A percentile compares a stretch with the other conserved stretches of the same genome.
Evolutionary conservation across 1,140 invertebrate genomes (phyloP).

Genomic region (Drosophila bifasciata): DNA sequence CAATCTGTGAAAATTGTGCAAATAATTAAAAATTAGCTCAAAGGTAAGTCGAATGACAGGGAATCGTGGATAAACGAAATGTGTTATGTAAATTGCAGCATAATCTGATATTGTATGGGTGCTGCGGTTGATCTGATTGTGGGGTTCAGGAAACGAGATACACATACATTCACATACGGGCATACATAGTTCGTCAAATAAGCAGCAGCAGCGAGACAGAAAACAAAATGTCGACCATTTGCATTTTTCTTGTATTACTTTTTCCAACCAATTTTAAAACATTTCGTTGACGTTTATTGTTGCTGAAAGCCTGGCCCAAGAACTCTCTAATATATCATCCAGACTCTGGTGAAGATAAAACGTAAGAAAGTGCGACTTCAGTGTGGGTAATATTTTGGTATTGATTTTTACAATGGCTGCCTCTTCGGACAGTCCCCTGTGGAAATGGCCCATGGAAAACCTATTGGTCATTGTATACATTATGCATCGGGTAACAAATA

Average conservation of each 20-base stretch:
- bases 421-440: constrained; percentile 10
- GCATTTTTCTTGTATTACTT: constrained; percentile 55
- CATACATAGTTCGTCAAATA: constrained; percentile 59
- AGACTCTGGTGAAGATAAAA: neutral
- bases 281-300: constrained; percentile 10
- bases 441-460: constrained; percentile 21
- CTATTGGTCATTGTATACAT: constrained; percentile 1
- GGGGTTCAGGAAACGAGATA: constrained; percentile 55
- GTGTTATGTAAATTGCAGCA: no score
- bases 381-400: constrained; percentile 52
- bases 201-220: constrained; percentile 74
- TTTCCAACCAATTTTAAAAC: constrained; percentile 41
- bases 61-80: no score
- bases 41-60: constrained; percentile 21
- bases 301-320: neutral
- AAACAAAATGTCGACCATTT: constrained; percentile 82
- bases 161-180: constrained; percentile 27
- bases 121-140: neutral
- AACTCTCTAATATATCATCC: neutral
- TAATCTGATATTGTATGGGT: no score
- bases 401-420: constrained; percentile 78
- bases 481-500: no score
- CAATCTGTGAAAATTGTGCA: constrained; percentile 68
- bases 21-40: constrained; percentile 41
- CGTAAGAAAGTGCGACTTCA: constrained; percentile 14